Conservation (phyloP, 2,113 vertebrate species). For the Nycticebus coucang region DNA sequence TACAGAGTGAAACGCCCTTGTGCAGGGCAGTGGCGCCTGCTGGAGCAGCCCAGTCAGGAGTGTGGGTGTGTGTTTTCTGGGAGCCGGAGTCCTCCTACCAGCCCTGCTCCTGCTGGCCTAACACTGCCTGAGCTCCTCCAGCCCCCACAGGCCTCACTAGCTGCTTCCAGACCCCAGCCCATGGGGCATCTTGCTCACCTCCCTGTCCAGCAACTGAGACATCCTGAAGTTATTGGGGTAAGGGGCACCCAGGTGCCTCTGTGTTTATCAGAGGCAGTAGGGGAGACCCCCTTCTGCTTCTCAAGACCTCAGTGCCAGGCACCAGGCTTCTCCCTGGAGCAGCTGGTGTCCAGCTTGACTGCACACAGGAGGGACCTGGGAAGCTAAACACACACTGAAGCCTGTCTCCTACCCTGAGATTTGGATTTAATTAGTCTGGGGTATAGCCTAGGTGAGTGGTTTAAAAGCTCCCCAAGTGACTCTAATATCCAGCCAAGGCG, state of each 20-base stretch:
- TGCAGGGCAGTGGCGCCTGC: not conserved
- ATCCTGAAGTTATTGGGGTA: not conserved
- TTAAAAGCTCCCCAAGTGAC: not conserved
- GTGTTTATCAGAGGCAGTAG: not conserved
- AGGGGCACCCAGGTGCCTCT: not conserved
- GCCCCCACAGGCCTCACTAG: no score
- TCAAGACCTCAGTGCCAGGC: not conserved
- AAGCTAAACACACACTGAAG: not conserved
- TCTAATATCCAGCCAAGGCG: not conserved
- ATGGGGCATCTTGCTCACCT: not conserved
- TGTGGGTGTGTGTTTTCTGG: not conserved
- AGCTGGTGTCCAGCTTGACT: not conserved
- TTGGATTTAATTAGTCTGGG: not conserved
- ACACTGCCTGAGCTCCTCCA: not conserved
- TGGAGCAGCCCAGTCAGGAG: no score
- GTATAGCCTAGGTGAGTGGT: not conserved
- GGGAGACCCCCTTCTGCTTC: not conserved
- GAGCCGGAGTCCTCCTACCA: not conserved
- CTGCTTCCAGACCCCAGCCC: not conserved
- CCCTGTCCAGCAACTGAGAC: not conserved
- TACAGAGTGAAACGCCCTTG: not conserved
- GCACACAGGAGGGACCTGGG: not conserved
- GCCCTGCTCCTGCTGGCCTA: not conserved
- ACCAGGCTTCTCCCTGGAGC: not conserved
- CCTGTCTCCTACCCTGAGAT: not conserved